Base-by-base conservation (phyloP, 1,140 invertebrate genomes). In the Drosophila melanica region DNA sequence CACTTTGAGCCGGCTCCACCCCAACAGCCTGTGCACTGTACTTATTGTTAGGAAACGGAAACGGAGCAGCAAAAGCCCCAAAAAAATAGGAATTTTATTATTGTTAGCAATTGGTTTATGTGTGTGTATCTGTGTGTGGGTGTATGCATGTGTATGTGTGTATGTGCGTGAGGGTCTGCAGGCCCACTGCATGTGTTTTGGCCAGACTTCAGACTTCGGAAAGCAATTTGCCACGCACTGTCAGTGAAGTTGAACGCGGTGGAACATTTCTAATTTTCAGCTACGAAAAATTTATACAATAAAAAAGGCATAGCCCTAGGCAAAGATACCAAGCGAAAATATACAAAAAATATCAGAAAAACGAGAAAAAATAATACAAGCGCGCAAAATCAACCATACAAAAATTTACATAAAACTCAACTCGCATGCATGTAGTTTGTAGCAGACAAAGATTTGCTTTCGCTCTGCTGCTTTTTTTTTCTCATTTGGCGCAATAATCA, bases 151-250 rank as follows among this genome's bases (percentile, higher is more conserved):
- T 27, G 16, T 18, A 9, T 80, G 54, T 62, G 50, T 68, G 51
- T 63, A 58, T 51, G 59, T 66, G 47, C 50, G 59, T 50, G 54
- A 35, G 47, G 66, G 39, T 51, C 14, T 48, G 63, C 50, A 53
- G 10, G 48, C 27, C 48, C 48, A 16, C 14, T 53, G 50, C 30
- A 35, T 53, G 30, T 50, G 23, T 53, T 54, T 74, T 65, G 55
- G 75, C 57, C 68, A 87, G 84, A 73, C 73, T 84, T 68, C 47
- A 85, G 81, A 85, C 85, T 89, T 89, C 81, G 84, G 74, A 89
- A 89, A 89, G 84, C 84, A 89, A 89, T 89, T 89, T 89, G 84
- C 84, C 84, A 89, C 84, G 84, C 84, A 89, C 84, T 89, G 84
- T 72, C 84, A 89, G 84, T 89, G 84, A 89, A 89, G 84, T 89